Percentiles rank a stretch among this genome's conserved stretches.
These are phyloP conservation scores for Psettodes erumei DNA, from an alignment of 2,113 vertebrate genomes.

Conservation along the genomic window DNA sequence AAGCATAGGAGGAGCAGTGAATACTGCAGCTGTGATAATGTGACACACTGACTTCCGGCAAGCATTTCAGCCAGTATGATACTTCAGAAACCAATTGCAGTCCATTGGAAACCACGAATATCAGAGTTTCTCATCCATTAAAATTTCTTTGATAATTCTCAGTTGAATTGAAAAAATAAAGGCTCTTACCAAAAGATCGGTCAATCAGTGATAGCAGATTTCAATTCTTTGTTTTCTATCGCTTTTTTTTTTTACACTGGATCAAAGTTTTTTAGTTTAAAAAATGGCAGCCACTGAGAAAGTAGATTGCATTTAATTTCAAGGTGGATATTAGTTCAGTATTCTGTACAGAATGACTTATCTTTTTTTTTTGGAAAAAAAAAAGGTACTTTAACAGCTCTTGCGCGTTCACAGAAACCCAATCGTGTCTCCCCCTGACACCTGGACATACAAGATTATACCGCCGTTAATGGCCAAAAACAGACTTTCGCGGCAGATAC, in stretches of 20 bases:
- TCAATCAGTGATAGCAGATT: background rate
- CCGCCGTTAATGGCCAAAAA: constrained; percentile 22
- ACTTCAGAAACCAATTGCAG: background rate
- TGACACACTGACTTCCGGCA: background rate
- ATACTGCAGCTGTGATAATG: background rate
- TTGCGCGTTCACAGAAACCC: background rate
- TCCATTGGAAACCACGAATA: too few relatives aligned
- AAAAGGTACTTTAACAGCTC: background rate
- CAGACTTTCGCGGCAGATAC: constrained; percentile 36
- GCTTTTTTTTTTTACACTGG: background rate
- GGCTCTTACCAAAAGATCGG: background rate
- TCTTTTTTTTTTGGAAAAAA: background rate
- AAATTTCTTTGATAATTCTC: background rate
- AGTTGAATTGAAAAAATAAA: background rate
- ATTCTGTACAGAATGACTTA: background rate
- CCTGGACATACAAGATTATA: constrained; percentile 17
- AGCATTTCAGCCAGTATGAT: background rate
- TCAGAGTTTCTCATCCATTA: background rate
- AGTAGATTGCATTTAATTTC: background rate
- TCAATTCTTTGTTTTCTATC: background rate
- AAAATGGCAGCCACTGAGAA: background rate
- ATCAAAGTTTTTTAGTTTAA: background rate
- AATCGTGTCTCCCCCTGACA: constrained; percentile 5
- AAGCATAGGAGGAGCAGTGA: constrained; percentile 1
- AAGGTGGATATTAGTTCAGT: background rate